Evolutionary conservation across 2,113 vertebrate species (phyloP).

Genomic region (Cheirogaleus medius): DNA sequence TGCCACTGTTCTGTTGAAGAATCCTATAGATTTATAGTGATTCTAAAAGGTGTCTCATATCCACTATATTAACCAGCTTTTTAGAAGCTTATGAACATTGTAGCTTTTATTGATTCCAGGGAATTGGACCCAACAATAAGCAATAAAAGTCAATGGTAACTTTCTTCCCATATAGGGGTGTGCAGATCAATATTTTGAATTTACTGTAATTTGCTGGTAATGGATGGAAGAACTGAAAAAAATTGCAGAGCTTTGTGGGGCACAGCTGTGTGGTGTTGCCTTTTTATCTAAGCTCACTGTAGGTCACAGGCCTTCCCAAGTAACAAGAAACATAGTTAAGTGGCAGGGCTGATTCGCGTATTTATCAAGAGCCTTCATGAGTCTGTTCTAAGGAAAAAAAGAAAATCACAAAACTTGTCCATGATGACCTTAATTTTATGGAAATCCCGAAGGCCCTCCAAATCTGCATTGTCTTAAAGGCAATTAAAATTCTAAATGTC

Average conservation of each 20-base stretch:
- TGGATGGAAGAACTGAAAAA: constrained; percentile 64
- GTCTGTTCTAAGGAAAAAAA: not conserved
- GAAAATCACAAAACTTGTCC: constrained; percentile 51
- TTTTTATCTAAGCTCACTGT: constrained; percentile 52
- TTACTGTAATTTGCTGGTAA: constrained; percentile 77
- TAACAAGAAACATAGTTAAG: constrained; percentile 61
- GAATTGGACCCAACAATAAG: constrained; percentile 69
- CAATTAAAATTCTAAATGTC: not conserved
- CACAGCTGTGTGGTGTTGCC: constrained; percentile 24
- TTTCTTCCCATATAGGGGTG: constrained; percentile 65
- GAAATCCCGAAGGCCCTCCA: not conserved
- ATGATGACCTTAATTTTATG: not conserved
- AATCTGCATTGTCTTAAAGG: not conserved
- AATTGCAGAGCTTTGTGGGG: constrained; percentile 51
- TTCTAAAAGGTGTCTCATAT: constrained; percentile 65
- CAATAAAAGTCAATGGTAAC: constrained; percentile 71
- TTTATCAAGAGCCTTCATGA: constrained; percentile 36
- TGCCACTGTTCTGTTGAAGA: constrained; percentile 50
- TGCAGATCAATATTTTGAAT: constrained; percentile 72
- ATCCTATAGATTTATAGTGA: constrained; percentile 56
- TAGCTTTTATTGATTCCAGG: constrained; percentile 75
- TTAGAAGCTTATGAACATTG: constrained; percentile 76
- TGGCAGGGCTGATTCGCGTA: not conserved
- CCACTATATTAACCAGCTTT: constrained; percentile 63
- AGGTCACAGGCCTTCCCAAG: constrained; percentile 47